Evolutionary conservation across 1,140 invertebrate species (phyloP), one percentile per base, ranked within the genome.

Genomic region (Scaptomyza hsui): DNA sequence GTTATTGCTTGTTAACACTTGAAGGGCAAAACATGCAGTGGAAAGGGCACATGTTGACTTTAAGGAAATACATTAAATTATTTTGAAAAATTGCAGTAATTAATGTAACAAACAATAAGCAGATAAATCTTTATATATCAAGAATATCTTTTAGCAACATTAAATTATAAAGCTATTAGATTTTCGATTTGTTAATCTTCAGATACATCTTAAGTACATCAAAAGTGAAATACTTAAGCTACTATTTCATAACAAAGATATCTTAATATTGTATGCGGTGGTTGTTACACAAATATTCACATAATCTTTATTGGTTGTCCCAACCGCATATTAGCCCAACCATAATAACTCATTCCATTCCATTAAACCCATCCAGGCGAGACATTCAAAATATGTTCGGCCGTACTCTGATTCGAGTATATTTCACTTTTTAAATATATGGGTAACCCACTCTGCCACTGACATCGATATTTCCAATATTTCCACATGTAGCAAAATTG

Each of bases 311-410:
- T 69, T 55, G 67, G 26, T 47, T 35, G 16, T 63, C 16, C 29
- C 51, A 63, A 21, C 10, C 48, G 18, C n/a, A 29, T 15, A 26
- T 68, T 68, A 47, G 47, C 19, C 19, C 48, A 18, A 7, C 16
- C 29, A 24, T 3, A 16, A 56, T 56, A 51, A 29, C 26, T 44
- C 18, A 21, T 35, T 24, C 13, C 41, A 32, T 59, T 44, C 32
- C 24, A 42, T 56, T 64, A 15, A 49, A 53, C 62, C 52, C 16
- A 19, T 37, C 61, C 68, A 51, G 19, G 39, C 41, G 26, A 35
- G 63, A 69, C 72, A 71, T 80, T 63, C 53, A 52, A 69, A 86
- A 77, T 81, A 86, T 86, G 76, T 74, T 72, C n/a, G 35, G 12
- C 32, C 32, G 5, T n/a, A 1, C 12, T 37, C 16, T 59, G 60